phyloP scores from a whole-genome alignment of 1,140 invertebrate genomes.

The Euglossa dilemma region DNA sequence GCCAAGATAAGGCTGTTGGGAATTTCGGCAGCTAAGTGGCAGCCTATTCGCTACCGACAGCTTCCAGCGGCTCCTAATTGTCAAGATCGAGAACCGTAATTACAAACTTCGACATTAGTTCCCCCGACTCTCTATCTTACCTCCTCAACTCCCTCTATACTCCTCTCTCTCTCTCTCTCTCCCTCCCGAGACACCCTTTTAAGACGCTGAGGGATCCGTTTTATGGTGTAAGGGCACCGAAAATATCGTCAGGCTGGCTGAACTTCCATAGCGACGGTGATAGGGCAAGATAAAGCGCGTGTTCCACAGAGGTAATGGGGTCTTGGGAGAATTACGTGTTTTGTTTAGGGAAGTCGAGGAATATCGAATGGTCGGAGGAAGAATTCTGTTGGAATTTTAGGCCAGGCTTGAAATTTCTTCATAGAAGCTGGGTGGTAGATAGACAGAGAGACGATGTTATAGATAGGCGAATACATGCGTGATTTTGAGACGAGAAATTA shows the following conservation, averaged over 20 bases:
- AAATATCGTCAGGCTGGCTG: neutral
- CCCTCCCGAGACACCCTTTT: constrained; percentile 43
- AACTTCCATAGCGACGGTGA: constrained; percentile 30
- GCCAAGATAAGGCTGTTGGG: constrained; percentile 74
- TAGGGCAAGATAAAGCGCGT: constrained; percentile 42
- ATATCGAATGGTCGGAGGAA: neutral
- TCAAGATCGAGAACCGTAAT: constrained; percentile 78
- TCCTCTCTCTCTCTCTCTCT: neutral
- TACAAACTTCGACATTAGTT: constrained; percentile 67
- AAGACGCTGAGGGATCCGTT: constrained; percentile 38
- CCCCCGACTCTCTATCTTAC: constrained; percentile 7
- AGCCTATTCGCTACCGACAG: constrained; percentile 75
- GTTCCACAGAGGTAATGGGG: neutral
- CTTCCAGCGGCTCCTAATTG: constrained; percentile 75
- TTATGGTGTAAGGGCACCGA: constrained; percentile 35
- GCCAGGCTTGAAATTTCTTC: no score
- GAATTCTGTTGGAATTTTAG: neutral
- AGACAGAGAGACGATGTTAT: no score
- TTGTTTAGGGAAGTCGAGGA: neutral
- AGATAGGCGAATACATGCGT: no score
- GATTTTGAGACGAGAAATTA: no score
- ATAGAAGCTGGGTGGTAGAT: neutral
- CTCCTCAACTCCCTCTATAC: neutral
- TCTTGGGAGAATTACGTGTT: neutral
- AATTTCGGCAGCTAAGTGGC: constrained; percentile 74